Evolutionary conservation across 1,140 invertebrate species (phyloP), one percentile per base, ranked within the genome.

Genomic region (Drosophila arawakana): DNA sequence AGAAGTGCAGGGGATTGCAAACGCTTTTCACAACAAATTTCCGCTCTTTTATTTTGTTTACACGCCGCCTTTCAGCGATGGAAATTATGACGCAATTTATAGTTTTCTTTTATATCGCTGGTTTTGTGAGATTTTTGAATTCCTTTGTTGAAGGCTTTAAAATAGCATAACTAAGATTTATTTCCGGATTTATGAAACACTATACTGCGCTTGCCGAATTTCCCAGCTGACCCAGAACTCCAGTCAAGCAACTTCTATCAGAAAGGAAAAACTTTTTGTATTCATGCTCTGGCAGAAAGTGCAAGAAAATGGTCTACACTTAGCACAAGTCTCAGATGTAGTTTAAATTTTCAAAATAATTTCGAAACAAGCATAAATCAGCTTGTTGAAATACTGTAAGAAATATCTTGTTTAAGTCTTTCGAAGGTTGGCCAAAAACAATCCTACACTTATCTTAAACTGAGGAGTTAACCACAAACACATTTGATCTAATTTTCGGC

Each of bases 71-170:
- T 73, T 68, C 57, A 60, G 34, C 57, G 35, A 41, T 44, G 13
- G 43, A 89, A 88, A 88, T 88, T 89, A 88, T 88, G 83, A 88
- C 83, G 83, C 83, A 88, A 89, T 88, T 89, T 83, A 88, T 88
- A 88, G 83, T 88, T 89, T 88, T 76, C 71, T 50, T 71, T 80
- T 71, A 52, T 65, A 66, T 80, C 59, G 61, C 39, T 21, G 3
- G 21, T 3, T 54, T 30, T 55, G 52, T 60, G 25, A 44, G 46
- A 59, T 49, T 49, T 72, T 35, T 18, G 25, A 30, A 30, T 41
- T 39, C 50, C 63, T 47, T 86, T 81, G 82, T 76, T 74, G 43
- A 58, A 57, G 76, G 72, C 70, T 76, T 71, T 61, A 44, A 58
- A 67, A 71, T 71, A 50, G 83, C 80, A 88, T 86, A 86, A 86